phyloP scores from a whole-genome alignment of 2,888 invertebrate species.

The Lasioglossum leucozonium region DNA sequence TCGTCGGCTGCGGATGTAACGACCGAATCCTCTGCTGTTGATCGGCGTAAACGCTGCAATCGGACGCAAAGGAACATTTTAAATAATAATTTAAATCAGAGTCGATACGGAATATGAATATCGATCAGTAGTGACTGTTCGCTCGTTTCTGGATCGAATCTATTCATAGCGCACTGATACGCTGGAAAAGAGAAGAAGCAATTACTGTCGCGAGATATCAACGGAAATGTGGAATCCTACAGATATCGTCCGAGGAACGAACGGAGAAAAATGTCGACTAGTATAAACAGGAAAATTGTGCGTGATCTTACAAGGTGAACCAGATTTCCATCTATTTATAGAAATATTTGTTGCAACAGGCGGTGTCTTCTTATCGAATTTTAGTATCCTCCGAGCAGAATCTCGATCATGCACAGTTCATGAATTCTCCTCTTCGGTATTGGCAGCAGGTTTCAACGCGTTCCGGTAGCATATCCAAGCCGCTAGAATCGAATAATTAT shows the following conservation, averaged over 20 bases:
- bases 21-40: neutral
- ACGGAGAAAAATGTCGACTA: neutral
- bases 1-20: conserved; percentile 13
- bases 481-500: neutral
- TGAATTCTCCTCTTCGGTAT: no score
- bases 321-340: neutral
- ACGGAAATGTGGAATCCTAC: neutral
- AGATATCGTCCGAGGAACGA: neutral
- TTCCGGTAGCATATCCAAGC: neutral
- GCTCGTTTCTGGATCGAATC: neutral
- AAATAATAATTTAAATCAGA: neutral
- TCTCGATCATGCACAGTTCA: no score
- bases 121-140: neutral
- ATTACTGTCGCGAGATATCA: neutral
- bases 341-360: neutral
- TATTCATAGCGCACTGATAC: neutral
- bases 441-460: no score
- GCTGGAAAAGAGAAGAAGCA: neutral
- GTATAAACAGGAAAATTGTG: neutral
- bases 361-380: neutral
- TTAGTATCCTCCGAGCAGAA: no score
- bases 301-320: neutral
- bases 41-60: neutral
- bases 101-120: neutral
- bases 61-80: neutral